Conservation (phyloP, 1,140 invertebrate genomes). For the Ridgeia piscesae region DNA sequence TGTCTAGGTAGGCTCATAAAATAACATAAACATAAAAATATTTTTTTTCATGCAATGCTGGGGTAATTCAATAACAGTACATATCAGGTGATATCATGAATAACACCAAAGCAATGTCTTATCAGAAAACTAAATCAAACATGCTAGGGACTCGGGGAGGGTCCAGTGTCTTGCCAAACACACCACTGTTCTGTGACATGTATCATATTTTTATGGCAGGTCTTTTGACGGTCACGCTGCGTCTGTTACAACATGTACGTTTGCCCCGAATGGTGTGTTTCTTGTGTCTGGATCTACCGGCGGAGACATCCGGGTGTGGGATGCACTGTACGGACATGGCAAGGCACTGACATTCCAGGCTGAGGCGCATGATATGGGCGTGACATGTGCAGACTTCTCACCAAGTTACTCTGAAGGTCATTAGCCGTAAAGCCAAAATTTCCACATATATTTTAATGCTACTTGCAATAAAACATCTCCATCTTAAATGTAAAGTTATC, state of each 20-base stretch:
- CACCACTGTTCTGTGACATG: background rate
- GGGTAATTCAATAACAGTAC: too few species aligned
- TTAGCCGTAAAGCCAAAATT: too few species aligned
- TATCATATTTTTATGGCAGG: conserved; percentile 53
- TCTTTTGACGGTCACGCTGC: conserved; percentile 70
- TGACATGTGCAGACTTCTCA: conserved; percentile 69
- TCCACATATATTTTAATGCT: background rate
- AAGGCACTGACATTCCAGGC: conserved; percentile 59
- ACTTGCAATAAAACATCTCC: too few species aligned
- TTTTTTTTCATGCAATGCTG: too few species aligned
- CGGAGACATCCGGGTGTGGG: conserved; percentile 70
- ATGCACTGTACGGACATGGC: conserved; percentile 58
- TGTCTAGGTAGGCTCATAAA: too few species aligned
- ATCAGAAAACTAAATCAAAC: too few species aligned
- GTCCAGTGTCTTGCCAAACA: too few species aligned
- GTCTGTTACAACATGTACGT: conserved; percentile 64
- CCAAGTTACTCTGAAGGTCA: conserved; percentile 43
- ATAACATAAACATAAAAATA: too few species aligned
- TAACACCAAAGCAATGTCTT: too few species aligned
- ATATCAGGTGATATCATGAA: too few species aligned
- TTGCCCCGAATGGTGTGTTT: conserved; percentile 70
- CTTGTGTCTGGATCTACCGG: conserved; percentile 69
- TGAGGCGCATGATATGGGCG: conserved; percentile 76
- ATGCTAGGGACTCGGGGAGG: too few species aligned
- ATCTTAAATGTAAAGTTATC: too few species aligned